Evolutionary conservation across 2,113 vertebrate species (phyloP).

Genomic region (Cricetomys ansorgei): DNA sequence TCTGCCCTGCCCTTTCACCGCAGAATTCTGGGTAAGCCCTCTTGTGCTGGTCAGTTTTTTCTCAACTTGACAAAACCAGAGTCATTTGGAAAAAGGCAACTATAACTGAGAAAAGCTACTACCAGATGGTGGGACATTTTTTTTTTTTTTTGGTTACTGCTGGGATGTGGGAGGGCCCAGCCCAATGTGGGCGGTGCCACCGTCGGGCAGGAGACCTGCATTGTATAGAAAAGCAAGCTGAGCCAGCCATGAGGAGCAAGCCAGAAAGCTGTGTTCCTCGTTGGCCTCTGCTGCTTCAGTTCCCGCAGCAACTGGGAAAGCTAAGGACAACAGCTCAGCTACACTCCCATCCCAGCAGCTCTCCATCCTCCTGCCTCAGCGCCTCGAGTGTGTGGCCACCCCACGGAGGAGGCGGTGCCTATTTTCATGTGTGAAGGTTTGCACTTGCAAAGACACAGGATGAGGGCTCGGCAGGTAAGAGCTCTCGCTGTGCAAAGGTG

Average conservation of each 20-base stretch:
- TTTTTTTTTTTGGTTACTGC: too few relatives aligned
- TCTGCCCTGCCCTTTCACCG: neutral
- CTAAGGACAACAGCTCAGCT: neutral
- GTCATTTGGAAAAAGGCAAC: neutral
- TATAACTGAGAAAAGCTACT: neutral
- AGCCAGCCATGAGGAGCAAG: neutral
- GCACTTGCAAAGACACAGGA: accelerated
- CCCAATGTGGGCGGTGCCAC: neutral
- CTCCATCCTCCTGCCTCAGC: neutral
- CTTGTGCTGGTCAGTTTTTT: neutral
- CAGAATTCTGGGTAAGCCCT: neutral
- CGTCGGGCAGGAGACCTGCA: neutral
- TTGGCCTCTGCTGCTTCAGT: neutral
- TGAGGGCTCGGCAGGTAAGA: neutral
- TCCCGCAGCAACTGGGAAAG: neutral
- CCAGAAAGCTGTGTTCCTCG: neutral
- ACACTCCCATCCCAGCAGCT: neutral
- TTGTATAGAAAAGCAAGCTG: neutral
- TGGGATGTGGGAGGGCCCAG: neutral
- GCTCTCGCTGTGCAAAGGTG: neutral
- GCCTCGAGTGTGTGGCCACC: neutral
- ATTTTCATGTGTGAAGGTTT: neutral
- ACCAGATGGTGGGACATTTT: neutral
- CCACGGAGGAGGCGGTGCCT: too few relatives aligned
- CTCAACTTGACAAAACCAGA: neutral